Base-by-base conservation (phyloP, 1,140 invertebrate genomes). In the Drosophila baimaii region DNA sequence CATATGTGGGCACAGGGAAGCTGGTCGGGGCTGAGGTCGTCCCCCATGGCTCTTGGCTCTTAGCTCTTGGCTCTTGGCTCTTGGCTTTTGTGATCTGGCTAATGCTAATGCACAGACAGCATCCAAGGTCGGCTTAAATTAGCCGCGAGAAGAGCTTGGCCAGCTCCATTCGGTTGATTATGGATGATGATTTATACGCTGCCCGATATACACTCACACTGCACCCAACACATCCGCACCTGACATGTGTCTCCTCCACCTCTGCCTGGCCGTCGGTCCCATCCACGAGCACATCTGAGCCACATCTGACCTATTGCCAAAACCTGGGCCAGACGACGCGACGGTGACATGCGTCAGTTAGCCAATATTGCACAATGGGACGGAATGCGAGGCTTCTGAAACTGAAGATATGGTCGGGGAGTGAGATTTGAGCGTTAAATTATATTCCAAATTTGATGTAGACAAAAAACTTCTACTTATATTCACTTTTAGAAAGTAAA, bases 71-170 rank as follows among this genome's bases (percentile, higher is more conserved):
- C 74, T 77, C 52, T 65, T 69, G 51, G 56, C 56, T 57, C 55
- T 63, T 70, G 79, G 77, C 81, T 84, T 81, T 84, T 82, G 79
- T 79, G 79, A 82, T 81, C 83, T 68, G 83, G 62, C 75, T 81
- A 80, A 84, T 85, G 83, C 83, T 81, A 79, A 85, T 85, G 69
- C 73, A 79, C 79, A 85, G 51, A 54, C 51, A 72, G 58, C 62
- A 72, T 88, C 86, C 79, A 85, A 85, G 82, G 82, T 82, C 77
- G 79, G 64, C 70, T 77, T 80, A 64, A 84, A 84, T 84, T 80
- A 85, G 72, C 65, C 70, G 72, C 80, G 72, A 59, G 70, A 76
- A 66, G 62, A 83, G 54, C 80, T 55, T 49, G 55, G 59, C 52
- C 66, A 71, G 52, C 69, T 71, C 41, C 56, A 55, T 54, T 77